phyloP scores from a whole-genome alignment of 2,888 invertebrate species.

The Yponomeuta evonymella region DNA sequence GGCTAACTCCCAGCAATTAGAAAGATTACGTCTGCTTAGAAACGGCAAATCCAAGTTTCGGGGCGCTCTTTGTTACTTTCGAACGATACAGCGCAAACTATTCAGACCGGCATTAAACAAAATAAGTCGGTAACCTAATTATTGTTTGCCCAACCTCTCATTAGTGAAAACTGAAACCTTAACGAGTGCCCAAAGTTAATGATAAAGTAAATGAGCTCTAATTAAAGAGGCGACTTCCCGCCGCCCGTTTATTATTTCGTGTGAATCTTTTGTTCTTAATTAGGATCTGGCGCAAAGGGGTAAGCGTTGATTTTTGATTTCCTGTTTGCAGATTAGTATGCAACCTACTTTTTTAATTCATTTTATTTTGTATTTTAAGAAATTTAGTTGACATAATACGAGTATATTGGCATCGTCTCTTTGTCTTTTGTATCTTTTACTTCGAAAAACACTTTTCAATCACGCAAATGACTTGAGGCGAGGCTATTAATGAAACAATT shows the following conservation, averaged over 20 bases:
- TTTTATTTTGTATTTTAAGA: too few species aligned
- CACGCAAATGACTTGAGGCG: too few species aligned
- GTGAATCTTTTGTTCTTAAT: neutral
- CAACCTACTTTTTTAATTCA: neutral
- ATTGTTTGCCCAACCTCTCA: slow-evolving; percentile 5
- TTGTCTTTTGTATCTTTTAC: too few species aligned
- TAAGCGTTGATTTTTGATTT: neutral
- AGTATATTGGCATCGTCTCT: too few species aligned
- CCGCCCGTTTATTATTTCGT: neutral
- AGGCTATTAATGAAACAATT: too few species aligned
- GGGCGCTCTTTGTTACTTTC: neutral
- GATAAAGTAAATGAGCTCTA: neutral
- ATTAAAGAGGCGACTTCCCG: neutral
- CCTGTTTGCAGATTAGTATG: neutral
- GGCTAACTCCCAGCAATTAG: too few species aligned
- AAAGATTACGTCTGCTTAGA: neutral
- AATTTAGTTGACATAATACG: too few species aligned
- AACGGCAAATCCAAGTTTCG: neutral
- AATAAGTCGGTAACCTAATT: neutral
- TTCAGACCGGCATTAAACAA: neutral
- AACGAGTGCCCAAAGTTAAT: slow-evolving; percentile 3
- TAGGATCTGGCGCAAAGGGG: neutral
- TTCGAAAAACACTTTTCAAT: too few species aligned
- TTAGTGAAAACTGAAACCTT: slow-evolving; percentile 8
- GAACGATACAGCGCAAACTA: neutral